These are phyloP conservation scores for Simalia tracyae DNA, from an alignment of 2,797 vertebrate genomes.

Conservation along the genomic window DNA sequence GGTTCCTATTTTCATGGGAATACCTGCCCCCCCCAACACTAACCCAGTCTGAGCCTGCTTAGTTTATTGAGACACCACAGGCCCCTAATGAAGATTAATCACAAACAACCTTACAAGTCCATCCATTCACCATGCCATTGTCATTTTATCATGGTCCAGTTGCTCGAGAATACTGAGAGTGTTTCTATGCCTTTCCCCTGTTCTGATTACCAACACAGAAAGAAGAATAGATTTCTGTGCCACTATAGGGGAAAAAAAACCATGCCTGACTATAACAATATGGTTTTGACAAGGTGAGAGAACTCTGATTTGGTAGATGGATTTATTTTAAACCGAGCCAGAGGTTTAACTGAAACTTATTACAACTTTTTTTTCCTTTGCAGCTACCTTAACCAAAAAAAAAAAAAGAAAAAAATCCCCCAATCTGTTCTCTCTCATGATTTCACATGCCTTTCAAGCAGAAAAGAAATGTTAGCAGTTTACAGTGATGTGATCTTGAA, in stretches of 20 bases:
- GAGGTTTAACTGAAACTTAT: slow-evolving; percentile 28
- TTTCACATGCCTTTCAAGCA: slow-evolving; percentile 11
- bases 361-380: slow-evolving; percentile 3
- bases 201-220: background rate
- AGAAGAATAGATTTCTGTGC: background rate
- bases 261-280: background rate
- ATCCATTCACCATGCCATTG: background rate
- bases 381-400: background rate
- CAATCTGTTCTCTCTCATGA: background rate
- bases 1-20: background rate
- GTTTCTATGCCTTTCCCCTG: too few relatives aligned
- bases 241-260: background rate
- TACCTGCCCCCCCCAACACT: background rate
- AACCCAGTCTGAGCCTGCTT: background rate
- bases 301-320: background rate
- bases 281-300: background rate
- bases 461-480: background rate
- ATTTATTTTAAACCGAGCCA: slow-evolving; percentile 36
- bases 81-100: background rate
- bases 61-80: background rate
- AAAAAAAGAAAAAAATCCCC: background rate
- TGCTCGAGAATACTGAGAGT: background rate
- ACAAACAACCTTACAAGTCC: background rate
- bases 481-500: slow-evolving; percentile 29
- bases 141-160: background rate